Conservation (phyloP, 2,888 invertebrate species). For the Halocaridina rubra region DNA sequence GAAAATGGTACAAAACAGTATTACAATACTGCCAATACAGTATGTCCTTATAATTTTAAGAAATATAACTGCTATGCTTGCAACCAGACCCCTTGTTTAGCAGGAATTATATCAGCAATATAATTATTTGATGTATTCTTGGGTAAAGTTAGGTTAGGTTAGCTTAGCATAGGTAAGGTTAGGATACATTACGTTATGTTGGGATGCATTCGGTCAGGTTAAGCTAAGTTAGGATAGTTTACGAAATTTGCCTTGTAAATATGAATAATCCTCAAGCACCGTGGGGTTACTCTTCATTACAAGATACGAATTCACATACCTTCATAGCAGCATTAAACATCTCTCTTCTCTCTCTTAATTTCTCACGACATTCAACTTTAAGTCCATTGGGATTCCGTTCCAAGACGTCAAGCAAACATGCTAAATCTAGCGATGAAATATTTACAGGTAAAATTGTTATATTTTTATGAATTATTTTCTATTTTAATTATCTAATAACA, state of each 20-base stretch:
- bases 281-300: not conserved
- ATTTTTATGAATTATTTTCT: too few species aligned
- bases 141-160: too few species aligned
- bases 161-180: not conserved
- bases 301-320: slow-evolving; percentile 65
- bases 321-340: slow-evolving; percentile 89
- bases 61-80: too few species aligned
- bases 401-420: slow-evolving; percentile 69
- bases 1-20: not conserved
- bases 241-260: not conserved
- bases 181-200: not conserved
- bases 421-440: slow-evolving; percentile 66
- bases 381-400: slow-evolving; percentile 77
- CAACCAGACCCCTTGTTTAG: too few species aligned
- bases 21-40: too few species aligned
- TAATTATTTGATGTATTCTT: too few species aligned
- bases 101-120: too few species aligned
- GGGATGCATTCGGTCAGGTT: not conserved
- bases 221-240: not conserved
- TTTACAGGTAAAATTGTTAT: too few species aligned
- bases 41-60: too few species aligned
- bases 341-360: slow-evolving; percentile 84
- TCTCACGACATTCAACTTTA: slow-evolving; percentile 81
- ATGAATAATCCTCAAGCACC: not conserved
- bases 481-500: too few species aligned